Evolutionary conservation across 2,113 vertebrate species (phyloP).

Genomic region (Megalops atlanticus): DNA sequence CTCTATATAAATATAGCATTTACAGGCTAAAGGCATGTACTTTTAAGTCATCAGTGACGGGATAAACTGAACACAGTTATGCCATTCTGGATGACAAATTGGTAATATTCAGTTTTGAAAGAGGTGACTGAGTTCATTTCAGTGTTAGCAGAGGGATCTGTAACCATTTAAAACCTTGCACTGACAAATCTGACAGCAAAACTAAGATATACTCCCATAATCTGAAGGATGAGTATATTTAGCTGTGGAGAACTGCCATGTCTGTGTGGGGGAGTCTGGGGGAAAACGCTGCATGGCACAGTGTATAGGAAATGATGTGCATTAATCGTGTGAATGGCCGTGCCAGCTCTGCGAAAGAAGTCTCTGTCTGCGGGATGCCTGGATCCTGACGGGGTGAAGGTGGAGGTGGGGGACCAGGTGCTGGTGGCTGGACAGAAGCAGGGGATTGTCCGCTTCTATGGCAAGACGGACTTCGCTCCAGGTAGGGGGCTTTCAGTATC

Average conservation of each 20-base stretch:
- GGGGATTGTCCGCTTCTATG: constrained; percentile 82
- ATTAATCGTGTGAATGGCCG: not conserved
- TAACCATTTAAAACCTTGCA: not conserved
- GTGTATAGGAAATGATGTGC: not conserved
- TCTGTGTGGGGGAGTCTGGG: too few species aligned
- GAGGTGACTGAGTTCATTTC: not conserved
- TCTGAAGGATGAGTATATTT: too few species aligned
- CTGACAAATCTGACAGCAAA: not conserved
- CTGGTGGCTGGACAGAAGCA: constrained; percentile 87
- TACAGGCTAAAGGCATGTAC: too few species aligned
- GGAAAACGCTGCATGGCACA: too few species aligned
- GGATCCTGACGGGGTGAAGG: constrained; percentile 80
- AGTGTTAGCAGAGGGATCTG: not conserved
- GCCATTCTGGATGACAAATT: too few species aligned
- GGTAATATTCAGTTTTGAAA: too few species aligned
- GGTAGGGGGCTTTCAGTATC: constrained; percentile 55
- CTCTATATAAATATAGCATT: too few species aligned
- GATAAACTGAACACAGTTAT: too few species aligned
- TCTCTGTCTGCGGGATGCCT: constrained; percentile 71
- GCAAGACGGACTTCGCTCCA: constrained; percentile 90
- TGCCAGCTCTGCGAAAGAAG: constrained; percentile 78
- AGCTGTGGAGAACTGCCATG: too few species aligned
- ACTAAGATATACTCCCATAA: not conserved
- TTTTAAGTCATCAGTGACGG: too few species aligned
- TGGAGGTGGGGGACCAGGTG: constrained; percentile 86